Base-by-base conservation (phyloP, 2,888 invertebrate genomes). In the Merodon equestris region DNA sequence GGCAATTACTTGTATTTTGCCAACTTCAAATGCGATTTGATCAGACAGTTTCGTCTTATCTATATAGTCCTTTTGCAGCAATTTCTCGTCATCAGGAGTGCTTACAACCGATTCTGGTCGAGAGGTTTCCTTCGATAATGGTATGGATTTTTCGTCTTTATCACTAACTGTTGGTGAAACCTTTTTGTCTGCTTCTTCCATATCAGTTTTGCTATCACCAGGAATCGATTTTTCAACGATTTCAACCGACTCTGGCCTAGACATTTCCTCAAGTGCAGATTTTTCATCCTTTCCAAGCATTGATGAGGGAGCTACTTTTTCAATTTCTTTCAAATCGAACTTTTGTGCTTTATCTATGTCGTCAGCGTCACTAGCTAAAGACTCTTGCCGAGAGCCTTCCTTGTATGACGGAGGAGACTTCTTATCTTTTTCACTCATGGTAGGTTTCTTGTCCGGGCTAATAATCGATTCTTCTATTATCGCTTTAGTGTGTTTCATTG, bases 61-160 rank as follows among this genome's bases (percentile, higher is more conserved):
- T 5, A 10, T 15, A 15, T 0, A 3, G 2, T 9, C 36, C 10
- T 36, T 36, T n/a, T n/a, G n/a, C n/a, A n/a, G n/a, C n/a, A n/a
- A n/a, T 5, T 10, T 9, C 0, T 47, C 47, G 4, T 12, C 17
- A 18, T 5, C 12, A 5, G 13, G 12, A 0, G 5, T 17, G 1
- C 18, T 54, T 3, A 17, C 61, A 9, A 58, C 45, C 0, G 85
- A 83, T 2, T 81, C 68, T 0, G 85, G 85, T 42, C 86, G 86
- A 0, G 87, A 84, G 17, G 85, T 84, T n/a, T 84, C 86, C 18
- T 40, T 44, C 13, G 77, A 57, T 42, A 19, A 13, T 10, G 40
- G 10, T 9, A 53, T 53, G 3, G 76, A 50, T 51, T 74, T 82
- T 15, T 47, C 14, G 27, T 18, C 38, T n/a, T 47, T 57, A 3